These are phyloP conservation scores for Phaethornis superciliosus DNA, from an alignment of 2,113 vertebrate species.

Conservation along the genomic window DNA sequence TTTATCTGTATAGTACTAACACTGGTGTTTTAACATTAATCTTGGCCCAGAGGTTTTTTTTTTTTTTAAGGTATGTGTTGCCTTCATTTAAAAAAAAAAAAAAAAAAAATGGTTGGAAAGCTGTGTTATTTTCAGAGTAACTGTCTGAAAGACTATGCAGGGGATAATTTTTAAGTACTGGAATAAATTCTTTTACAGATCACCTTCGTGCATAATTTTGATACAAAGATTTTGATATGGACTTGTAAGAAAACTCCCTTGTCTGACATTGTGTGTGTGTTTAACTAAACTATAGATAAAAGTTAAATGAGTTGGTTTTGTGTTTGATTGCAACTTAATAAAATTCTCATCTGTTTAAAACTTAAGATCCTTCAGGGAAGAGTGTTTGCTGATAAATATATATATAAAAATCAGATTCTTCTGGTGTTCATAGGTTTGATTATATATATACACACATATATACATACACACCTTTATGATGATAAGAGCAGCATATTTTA, in stretches of 20 bases:
- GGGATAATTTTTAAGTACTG: conserved; percentile 24
- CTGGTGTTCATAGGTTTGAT: conserved; percentile 16
- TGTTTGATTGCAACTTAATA: neutral
- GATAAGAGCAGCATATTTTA: conserved; percentile 27
- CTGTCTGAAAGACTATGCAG: conserved; percentile 33
- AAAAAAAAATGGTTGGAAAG: neutral
- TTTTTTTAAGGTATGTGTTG: neutral
- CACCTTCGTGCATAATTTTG: conserved; percentile 26
- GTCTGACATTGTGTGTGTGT: neutral
- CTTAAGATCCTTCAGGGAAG: conserved; percentile 42
- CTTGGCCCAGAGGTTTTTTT: neutral
- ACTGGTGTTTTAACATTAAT: neutral
- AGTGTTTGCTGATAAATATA: neutral
- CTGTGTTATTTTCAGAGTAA: conserved; percentile 11
- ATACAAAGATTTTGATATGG: conserved; percentile 49
- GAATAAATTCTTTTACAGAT: conserved; percentile 17
- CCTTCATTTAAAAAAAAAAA: neutral
- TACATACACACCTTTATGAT: neutral
- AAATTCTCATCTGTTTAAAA: conserved; percentile 14
- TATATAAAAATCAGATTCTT: neutral
- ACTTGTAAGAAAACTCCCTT: neutral
- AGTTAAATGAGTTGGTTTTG: neutral
- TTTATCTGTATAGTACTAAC: neutral
- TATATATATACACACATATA: too few relatives aligned
- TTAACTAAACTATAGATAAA: neutral